These are phyloP conservation scores for Drosophila kohkoa DNA, from an alignment of 1,140 invertebrate species.

Conservation along the genomic window DNA sequence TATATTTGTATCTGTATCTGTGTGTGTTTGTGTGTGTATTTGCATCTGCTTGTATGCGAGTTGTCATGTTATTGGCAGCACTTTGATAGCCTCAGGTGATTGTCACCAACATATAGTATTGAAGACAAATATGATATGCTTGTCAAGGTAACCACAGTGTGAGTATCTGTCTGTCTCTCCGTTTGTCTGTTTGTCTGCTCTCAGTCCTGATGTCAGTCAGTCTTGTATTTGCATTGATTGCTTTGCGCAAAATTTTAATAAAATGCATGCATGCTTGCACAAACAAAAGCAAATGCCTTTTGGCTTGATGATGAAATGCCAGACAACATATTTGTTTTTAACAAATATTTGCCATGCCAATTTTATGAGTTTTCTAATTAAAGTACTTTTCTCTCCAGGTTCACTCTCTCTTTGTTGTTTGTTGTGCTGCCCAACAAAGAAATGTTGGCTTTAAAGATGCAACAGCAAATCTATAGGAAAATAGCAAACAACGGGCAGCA, in stretches of 20 bases:
- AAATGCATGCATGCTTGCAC: constrained; percentile 65
- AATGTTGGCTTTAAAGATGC: not conserved
- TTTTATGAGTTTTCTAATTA: constrained; percentile 55
- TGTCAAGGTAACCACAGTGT: constrained; percentile 65
- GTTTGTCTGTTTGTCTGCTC: constrained; percentile 12
- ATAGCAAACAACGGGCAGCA: constrained; percentile 2
- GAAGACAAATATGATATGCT: constrained; percentile 73
- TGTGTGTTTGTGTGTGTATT: constrained; percentile 22
- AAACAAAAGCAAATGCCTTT: constrained; percentile 60
- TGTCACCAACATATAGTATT: constrained; percentile 71
- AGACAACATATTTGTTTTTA: constrained; percentile 47
- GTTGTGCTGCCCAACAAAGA: no score
- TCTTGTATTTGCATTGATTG: constrained; percentile 54
- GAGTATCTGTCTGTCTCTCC: constrained; percentile 26
- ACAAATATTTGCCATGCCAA: constrained; percentile 61
- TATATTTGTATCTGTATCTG: constrained; percentile 24
- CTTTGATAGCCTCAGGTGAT: constrained; percentile 73
- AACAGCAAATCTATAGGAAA: not conserved
- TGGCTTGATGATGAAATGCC: constrained; percentile 40
- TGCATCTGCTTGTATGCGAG: constrained; percentile 27
- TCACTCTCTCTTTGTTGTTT: no score
- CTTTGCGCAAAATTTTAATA: constrained; percentile 67
- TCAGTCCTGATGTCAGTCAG: constrained; percentile 23
- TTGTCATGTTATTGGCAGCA: constrained; percentile 71
- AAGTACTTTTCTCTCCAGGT: constrained; percentile 18